Conservation (phyloP, 2,113 vertebrate genomes). For the Xiphophorus couchianus region DNA sequence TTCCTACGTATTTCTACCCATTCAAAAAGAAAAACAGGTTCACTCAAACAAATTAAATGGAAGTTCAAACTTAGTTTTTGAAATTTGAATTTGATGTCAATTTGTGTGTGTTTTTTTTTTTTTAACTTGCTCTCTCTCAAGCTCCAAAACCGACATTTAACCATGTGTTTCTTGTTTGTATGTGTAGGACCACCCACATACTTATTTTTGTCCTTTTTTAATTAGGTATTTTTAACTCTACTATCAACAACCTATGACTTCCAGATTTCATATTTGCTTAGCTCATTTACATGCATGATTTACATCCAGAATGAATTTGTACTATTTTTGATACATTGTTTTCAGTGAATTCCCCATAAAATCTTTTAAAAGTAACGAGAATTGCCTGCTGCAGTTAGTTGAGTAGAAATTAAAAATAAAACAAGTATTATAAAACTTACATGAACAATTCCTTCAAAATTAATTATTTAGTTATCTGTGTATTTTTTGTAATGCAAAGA, state of each 20-base stretch:
- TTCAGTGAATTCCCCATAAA: constrained; percentile 32
- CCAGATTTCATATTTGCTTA: constrained; percentile 28
- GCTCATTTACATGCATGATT: constrained; percentile 37
- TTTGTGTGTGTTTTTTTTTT: too few species aligned
- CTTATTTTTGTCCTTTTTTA: constrained; percentile 35
- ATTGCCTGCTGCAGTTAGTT: constrained; percentile 9
- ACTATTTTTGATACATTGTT: constrained; percentile 31
- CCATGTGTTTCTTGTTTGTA: neutral
- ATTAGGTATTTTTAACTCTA: constrained; percentile 38
- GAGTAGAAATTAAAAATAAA: neutral
- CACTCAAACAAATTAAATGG: too few species aligned
- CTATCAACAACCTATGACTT: constrained; percentile 25
- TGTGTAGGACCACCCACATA: constrained; percentile 10
- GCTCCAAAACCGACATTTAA: neutral
- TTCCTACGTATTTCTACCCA: too few species aligned
- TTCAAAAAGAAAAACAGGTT: too few species aligned
- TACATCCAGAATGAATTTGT: constrained; percentile 39
- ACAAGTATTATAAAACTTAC: too few species aligned
- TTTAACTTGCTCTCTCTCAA: too few species aligned
- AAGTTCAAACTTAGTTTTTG: neutral
- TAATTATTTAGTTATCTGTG: too few species aligned
- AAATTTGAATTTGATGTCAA: too few species aligned
- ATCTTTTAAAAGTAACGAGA: constrained; percentile 19
- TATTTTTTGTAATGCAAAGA: too few species aligned
- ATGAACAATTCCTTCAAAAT: too few species aligned